Percentiles rank a stretch among this genome's conserved stretches.
These are phyloP conservation scores for Dryococelus australis DNA, from an alignment of 2,888 invertebrate species.

Conservation along the genomic window DNA sequence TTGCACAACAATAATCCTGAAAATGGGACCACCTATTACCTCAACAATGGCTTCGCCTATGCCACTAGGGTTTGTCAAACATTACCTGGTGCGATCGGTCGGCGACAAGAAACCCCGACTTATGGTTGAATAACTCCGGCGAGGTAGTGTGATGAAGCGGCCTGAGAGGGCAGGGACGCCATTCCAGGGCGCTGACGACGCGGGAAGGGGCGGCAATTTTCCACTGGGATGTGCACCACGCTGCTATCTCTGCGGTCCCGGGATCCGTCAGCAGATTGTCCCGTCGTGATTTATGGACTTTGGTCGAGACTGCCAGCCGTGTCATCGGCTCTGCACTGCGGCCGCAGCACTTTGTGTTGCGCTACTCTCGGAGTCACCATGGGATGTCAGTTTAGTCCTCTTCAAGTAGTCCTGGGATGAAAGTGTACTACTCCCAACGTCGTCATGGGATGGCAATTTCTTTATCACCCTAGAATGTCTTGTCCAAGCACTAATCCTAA, in stretches of 20 bases:
- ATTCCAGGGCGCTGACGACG: background rate
- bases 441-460: background rate
- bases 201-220: background rate
- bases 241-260: background rate
- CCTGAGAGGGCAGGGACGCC: too few relatives aligned
- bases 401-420: background rate
- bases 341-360: background rate
- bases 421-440: background rate
- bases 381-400: background rate
- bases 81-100: too few relatives aligned
- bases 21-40: too few relatives aligned
- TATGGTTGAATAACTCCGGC: too few relatives aligned
- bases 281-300: background rate
- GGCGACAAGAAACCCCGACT: too few relatives aligned
- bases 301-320: background rate
- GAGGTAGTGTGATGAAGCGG: too few relatives aligned
- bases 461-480: too few relatives aligned
- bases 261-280: background rate
- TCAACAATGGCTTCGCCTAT: too few relatives aligned
- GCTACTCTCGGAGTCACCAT: background rate
- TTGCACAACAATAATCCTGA: too few relatives aligned
- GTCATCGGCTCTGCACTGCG: too few relatives aligned
- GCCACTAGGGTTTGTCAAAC: too few relatives aligned
- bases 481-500: too few relatives aligned
- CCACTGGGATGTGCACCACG: background rate